Evolutionary conservation across 1,140 invertebrate genomes (phyloP), one percentile per base, ranked within the genome.

Genomic region (Cydia amplana): DNA sequence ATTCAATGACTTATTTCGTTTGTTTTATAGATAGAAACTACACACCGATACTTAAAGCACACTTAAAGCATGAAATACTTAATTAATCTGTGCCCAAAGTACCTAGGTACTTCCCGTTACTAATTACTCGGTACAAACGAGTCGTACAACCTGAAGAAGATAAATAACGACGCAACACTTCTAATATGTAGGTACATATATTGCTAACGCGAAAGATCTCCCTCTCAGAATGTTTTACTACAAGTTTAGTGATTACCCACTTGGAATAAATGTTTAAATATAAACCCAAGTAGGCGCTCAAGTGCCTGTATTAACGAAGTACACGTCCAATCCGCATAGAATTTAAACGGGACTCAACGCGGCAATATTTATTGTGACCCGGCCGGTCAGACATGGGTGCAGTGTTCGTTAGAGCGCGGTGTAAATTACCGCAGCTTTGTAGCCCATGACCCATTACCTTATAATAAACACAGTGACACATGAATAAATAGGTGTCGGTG

Each of bases 311-410:
- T 73, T 79, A 79, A 82, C 79, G 77, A 83, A 74, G 40, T 20
- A 46, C 70, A 65, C 73, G 74, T 77, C 75, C 75, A 80, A 79
- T 77, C 75, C 77, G 77, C 79, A 75, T 23, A 74, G 76, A 77
- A 79, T 82, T 74, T 76, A 78, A 83, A 82, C 80, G 80, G 81
- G 76, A 84, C 77, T 80, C 77, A 80, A 74, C 74, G 40, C 65
- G 25, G 80, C 75, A 75, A 82, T 84, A 84, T 84, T 83, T 84
- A 81, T 81, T 73, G 79, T 83, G 83, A 84, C 83, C 83, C 80
- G 78, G 73, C 77, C 79, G 83, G 79, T 78, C 76, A 79, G 77
- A 65, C 64, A 65, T 65, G 65, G 65, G 28, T 70, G 65, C 65
- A 65, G 65, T 70, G 65, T 70, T 70, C n/a, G 65, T 70, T 70